phyloP scores from a whole-genome alignment of 2,888 invertebrate species.

The Cremastobaeus sp. region DNA sequence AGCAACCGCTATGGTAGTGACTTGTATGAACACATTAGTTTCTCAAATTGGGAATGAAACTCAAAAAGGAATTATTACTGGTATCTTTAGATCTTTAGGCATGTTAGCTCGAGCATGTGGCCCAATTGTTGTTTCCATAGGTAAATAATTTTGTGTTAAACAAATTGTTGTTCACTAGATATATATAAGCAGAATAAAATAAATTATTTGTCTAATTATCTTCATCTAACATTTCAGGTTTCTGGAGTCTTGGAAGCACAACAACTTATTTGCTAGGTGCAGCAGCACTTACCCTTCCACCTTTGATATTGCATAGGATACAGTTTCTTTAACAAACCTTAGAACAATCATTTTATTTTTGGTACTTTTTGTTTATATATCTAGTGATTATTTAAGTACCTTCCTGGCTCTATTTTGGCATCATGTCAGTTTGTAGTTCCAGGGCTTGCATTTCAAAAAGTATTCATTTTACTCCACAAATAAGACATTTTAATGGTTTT shows the following conservation, averaged over 20 bases:
- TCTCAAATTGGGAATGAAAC: slow-evolving; percentile 88
- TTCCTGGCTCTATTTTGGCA: no score
- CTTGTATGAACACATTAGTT: slow-evolving; percentile 95
- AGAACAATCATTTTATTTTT: no score
- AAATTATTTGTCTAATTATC: neutral
- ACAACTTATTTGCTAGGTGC: slow-evolving; percentile 91
- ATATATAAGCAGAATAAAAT: no score
- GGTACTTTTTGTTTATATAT: no score
- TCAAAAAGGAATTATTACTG: slow-evolving; percentile 95
- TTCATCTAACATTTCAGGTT: slow-evolving; percentile 80
- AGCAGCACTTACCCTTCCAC: slow-evolving; percentile 86
- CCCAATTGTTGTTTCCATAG: slow-evolving; percentile 90
- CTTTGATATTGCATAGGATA: slow-evolving; percentile 81
- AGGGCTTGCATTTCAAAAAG: no score
- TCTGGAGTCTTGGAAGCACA: slow-evolving; percentile 93
- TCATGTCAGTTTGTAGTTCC: no score
- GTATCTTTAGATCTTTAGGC: slow-evolving; percentile 95
- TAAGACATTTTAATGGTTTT: no score
- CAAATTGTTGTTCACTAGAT: no score
- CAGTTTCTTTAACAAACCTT: no score
- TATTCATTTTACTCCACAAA: no score
- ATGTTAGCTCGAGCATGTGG: slow-evolving; percentile 95
- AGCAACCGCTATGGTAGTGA: slow-evolving; percentile 96
- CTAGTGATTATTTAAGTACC: no score
- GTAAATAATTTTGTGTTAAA: slow-evolving; percentile 79